Conservation (phyloP, 1,140 invertebrate genomes). For the Macrobrachium nipponense region DNA sequence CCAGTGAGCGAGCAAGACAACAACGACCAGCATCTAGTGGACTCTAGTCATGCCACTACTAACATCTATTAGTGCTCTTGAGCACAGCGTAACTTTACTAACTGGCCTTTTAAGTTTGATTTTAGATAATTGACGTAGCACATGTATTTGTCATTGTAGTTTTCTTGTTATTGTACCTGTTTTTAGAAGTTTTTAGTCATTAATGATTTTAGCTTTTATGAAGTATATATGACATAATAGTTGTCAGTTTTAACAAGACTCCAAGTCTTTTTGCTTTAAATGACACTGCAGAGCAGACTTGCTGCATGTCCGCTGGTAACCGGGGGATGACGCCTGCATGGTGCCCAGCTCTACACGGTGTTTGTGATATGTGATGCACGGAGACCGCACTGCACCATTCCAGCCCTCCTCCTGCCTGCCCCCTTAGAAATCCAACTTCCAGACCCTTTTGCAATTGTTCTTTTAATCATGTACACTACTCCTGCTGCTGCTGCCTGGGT, state of each 20-base stretch:
- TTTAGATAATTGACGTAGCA: slow-evolving; percentile 59
- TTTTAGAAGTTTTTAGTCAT: slow-evolving; percentile 58
- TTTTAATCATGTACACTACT: background rate
- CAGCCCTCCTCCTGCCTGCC: slow-evolving; percentile 2
- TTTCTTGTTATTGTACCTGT: slow-evolving; percentile 62
- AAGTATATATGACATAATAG: slow-evolving; percentile 58
- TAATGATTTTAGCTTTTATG: slow-evolving; percentile 59
- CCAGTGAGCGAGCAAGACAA: slow-evolving; percentile 37
- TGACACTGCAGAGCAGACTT: slow-evolving; percentile 63
- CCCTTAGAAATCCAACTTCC: slow-evolving; percentile 16
- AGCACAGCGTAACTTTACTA: slow-evolving; percentile 62
- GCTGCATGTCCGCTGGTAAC: slow-evolving; percentile 63
- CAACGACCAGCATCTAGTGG: slow-evolving; percentile 60
- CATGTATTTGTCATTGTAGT: slow-evolving; percentile 61
- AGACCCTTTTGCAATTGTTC: background rate
- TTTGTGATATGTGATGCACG: slow-evolving; percentile 62
- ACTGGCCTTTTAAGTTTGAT: slow-evolving; percentile 59
- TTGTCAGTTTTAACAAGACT: slow-evolving; percentile 51
- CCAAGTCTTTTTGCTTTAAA: slow-evolving; percentile 60
- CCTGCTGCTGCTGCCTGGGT: slow-evolving; percentile 26
- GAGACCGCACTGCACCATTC: slow-evolving; percentile 41
- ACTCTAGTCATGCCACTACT: slow-evolving; percentile 63
- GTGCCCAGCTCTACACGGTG: slow-evolving; percentile 55
- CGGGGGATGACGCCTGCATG: slow-evolving; percentile 54
- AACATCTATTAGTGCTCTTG: slow-evolving; percentile 57